Conservation (phyloP, 2,113 vertebrate genomes). For the Herpetotheres cachinnans region DNA sequence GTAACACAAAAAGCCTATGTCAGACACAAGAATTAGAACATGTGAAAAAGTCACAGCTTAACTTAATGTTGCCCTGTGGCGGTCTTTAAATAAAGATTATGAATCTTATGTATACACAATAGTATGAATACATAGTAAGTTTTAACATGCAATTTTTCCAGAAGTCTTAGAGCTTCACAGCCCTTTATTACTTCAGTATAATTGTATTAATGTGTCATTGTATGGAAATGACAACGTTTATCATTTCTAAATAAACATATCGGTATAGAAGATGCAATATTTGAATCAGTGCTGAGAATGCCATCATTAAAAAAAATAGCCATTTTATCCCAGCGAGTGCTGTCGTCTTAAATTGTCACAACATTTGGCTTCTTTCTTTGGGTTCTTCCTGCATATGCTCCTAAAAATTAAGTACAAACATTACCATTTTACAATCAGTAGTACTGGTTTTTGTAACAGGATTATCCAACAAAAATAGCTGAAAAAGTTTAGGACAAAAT, state of each 20-base stretch:
- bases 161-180: neutral
- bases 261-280: neutral
- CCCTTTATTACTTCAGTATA: neutral
- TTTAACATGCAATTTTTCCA: constrained; percentile 20
- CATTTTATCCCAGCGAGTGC: constrained; percentile 77
- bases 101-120: neutral
- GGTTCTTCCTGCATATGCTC: constrained; percentile 83
- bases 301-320: neutral
- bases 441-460: neutral
- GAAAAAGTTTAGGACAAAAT: neutral
- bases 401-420: constrained; percentile 68
- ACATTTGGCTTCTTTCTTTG: constrained; percentile 85
- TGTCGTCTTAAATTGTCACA: constrained; percentile 84
- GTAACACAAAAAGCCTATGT: neutral
- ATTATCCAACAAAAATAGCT: neutral
- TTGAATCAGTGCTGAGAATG: neutral
- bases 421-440: neutral
- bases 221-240: neutral
- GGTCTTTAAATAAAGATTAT: neutral
- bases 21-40: neutral
- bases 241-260: neutral
- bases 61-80: neutral
- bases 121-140: neutral
- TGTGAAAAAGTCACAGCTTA: neutral
- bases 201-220: neutral